These are phyloP conservation scores for Limnephilus rhombicus DNA, from an alignment of 2,888 invertebrate genomes.

Conservation along the genomic window DNA sequence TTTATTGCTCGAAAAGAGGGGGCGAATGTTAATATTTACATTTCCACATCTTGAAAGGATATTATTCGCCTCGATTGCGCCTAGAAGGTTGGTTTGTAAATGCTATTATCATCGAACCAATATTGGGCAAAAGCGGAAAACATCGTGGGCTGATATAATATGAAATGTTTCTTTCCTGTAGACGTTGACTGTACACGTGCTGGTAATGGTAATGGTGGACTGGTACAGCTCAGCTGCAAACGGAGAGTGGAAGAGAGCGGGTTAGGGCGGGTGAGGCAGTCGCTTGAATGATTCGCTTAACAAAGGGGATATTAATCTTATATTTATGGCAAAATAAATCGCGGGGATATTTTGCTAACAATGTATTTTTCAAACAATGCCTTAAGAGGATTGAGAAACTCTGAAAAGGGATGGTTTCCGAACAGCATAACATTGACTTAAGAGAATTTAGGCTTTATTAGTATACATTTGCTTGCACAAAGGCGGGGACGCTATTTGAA, in stretches of 20 bases:
- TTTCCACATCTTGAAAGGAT: neutral
- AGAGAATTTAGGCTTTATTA: conserved; percentile 28
- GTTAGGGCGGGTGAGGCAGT: conserved; percentile 49
- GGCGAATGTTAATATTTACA: neutral
- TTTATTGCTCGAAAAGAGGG: neutral
- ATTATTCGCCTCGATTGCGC: neutral
- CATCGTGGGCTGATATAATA: neutral
- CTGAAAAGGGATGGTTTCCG: conserved; percentile 22
- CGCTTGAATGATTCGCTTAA: conserved; percentile 55
- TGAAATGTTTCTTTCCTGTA: neutral
- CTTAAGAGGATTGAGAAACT: conserved; percentile 39
- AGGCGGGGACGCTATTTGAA: neutral
- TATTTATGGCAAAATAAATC: conserved; percentile 63
- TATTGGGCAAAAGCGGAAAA: conserved; percentile 10
- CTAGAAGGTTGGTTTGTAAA: neutral
- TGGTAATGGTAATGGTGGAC: too few species aligned
- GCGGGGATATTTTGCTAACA: conserved; percentile 57
- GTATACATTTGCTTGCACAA: neutral
- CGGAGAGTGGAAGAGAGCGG: neutral
- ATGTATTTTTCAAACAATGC: conserved; percentile 58
- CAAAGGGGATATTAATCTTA: conserved; percentile 65
- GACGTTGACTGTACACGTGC: too few species aligned
- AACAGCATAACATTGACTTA: conserved; percentile 27
- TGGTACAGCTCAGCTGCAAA: neutral
- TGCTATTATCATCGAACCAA: neutral